These are phyloP conservation scores for Anolis sagrei DNA, from an alignment of 2,113 vertebrate species.

Conservation along the genomic window DNA sequence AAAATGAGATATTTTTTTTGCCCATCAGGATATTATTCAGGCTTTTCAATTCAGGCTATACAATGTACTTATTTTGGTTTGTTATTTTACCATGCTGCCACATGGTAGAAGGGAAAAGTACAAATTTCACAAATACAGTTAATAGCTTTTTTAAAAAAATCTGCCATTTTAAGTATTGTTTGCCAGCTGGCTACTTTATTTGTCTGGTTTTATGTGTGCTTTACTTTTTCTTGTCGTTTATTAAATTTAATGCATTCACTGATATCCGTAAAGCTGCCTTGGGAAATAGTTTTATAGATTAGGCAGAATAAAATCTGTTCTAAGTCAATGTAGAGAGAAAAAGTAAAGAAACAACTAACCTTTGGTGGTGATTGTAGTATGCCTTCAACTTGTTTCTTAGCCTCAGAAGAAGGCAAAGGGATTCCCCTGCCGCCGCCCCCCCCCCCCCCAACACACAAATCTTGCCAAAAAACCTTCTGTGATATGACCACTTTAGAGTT, in stretches of 20 bases:
- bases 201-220: neutral
- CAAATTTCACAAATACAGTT: neutral
- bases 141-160: neutral
- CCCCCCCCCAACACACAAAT: no score
- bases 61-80: neutral
- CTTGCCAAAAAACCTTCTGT: no score
- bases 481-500: no score
- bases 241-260: neutral
- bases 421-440: no score
- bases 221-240: neutral
- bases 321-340: neutral
- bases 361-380: neutral
- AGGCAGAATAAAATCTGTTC: neutral
- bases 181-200: neutral
- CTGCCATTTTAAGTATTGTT: neutral
- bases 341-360: neutral
- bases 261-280: neutral
- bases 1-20: neutral
- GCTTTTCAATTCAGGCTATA: neutral
- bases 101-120: neutral
- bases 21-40: neutral
- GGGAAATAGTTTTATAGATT: neutral
- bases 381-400: no score
- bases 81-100: neutral
- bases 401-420: no score